Evolutionary conservation across 2,113 vertebrate genomes (phyloP).

Genomic region (Egretta garzetta): DNA sequence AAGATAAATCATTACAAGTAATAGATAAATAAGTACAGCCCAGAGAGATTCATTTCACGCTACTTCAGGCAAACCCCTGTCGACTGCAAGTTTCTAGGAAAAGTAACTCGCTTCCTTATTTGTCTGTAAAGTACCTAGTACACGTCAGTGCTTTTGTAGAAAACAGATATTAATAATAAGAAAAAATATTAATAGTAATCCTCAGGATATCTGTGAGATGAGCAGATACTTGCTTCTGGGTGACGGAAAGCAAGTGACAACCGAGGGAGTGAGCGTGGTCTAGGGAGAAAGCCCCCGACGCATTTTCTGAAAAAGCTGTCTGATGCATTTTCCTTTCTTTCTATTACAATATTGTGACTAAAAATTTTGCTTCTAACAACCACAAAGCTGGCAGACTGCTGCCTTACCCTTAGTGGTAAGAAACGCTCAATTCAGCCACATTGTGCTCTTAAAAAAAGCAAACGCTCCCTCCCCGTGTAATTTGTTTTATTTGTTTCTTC

Average conservation of each 20-base stretch:
- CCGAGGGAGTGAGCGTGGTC: neutral
- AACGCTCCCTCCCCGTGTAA: neutral
- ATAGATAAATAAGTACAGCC: conserved; percentile 8
- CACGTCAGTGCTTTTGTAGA: neutral
- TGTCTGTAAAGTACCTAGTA: conserved; percentile 16
- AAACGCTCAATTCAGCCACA: neutral
- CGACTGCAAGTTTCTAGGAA: neutral
- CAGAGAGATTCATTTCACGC: neutral
- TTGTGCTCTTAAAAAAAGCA: neutral
- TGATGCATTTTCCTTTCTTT: neutral
- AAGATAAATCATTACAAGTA: conserved; percentile 15
- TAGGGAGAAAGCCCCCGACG: neutral
- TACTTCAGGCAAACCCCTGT: neutral
- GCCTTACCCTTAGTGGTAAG: neutral
- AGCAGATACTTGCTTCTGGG: neutral
- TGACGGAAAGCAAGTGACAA: conserved; percentile 13
- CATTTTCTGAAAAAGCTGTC: neutral
- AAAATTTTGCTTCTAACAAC: neutral
- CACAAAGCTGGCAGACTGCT: neutral
- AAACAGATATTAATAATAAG: neutral
- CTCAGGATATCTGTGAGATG: neutral
- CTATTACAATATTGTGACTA: neutral
- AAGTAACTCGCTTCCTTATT: neutral
- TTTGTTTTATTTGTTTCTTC: conserved; percentile 44
- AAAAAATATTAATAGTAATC: conserved; percentile 16